Base-by-base conservation (phyloP, 2,113 vertebrate species). In the Microtus richardsoni region DNA sequence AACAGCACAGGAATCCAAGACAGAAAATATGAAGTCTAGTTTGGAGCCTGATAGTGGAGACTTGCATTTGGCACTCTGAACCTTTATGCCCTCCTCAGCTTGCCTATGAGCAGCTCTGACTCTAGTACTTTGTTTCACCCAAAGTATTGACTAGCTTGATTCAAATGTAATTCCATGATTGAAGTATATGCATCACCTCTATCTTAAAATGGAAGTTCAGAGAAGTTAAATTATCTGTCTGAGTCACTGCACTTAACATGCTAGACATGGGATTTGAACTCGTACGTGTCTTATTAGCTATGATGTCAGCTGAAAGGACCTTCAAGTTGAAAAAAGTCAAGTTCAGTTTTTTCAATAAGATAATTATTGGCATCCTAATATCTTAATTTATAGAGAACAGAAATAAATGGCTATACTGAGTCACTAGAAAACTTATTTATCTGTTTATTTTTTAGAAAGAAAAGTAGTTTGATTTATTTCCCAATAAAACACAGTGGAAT, bases 401-500 rank as follows among this genome's bases (percentile, higher is more conserved):
- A n/a, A 2, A 78, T 62, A 91, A 92, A 91, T 39, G 68, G 6
- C 74, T 88, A 62, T 4, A 5, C 0, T 7, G 8, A 54, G 26
- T 92, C 30, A 68, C 60, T 62, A 77, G 30, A 62, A 94, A 94
- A 10, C 30, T 73, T 64, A 90, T 36, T 73, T 73, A 58, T 73
- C 47, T 84, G 58, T 77, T 91, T 41, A 52, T 49, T 79, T 79
- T 91, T 71, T 22, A 74, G 39, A 78, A 36, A 52, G 33, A 79
- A 41, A 62, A 52, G 14, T 60, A 73, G 24, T 16, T 21, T 39
- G 24, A 80, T 91, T 93, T 95, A 84, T 47, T 95, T 91, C 74
- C 54, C 82, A 87, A 74, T 92, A 85, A 93, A 93, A 75, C 5
- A 36, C 28, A n/a, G 58, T 47, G 21, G 79, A 95, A 88, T 79